Evolutionary conservation across 92 coral and sea anemone genomes (phyloP).

Genomic region (Paragorgia papillata): DNA sequence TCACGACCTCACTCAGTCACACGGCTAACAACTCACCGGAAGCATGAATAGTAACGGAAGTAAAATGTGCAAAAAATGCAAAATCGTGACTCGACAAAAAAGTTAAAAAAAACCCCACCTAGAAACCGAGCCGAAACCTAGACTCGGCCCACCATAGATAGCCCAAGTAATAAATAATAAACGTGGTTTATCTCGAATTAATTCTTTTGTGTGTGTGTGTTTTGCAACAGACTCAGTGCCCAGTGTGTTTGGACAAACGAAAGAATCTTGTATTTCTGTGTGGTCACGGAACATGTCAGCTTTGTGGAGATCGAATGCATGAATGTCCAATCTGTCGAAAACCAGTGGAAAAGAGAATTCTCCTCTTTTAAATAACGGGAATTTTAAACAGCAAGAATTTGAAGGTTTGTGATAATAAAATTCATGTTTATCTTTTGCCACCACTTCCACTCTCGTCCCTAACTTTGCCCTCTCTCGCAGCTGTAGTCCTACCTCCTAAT

Average conservation of each 20-base stretch:
- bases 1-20: no score
- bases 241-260: conserved; percentile 96
- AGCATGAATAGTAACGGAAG: no score
- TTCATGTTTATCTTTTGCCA: no score
- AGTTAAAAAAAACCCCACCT: no score
- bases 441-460: background rate
- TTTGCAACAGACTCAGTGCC: conserved; percentile 80
- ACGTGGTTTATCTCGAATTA: no score
- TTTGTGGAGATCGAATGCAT: conserved; percentile 98
- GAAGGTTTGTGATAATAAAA: background rate
- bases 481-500: background rate
- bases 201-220: conserved; percentile 5
- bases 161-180: no score
- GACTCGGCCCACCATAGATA: no score
- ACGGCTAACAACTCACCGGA: no score
- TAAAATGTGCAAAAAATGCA: no score
- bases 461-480: background rate
- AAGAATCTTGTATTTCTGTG: conserved; percentile 95
- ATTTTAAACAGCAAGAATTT: background rate
- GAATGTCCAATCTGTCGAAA: conserved; percentile 98
- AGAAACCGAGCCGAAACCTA: no score
- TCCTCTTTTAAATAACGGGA: conserved; percentile 62
- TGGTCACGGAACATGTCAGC: conserved; percentile 97
- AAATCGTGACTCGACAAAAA: no score
- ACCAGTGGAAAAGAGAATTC: conserved; percentile 88